Evolutionary conservation across 2,888 invertebrate species (phyloP), one percentile per base, ranked within the genome.

Genomic region (Choreutis nemorana): DNA sequence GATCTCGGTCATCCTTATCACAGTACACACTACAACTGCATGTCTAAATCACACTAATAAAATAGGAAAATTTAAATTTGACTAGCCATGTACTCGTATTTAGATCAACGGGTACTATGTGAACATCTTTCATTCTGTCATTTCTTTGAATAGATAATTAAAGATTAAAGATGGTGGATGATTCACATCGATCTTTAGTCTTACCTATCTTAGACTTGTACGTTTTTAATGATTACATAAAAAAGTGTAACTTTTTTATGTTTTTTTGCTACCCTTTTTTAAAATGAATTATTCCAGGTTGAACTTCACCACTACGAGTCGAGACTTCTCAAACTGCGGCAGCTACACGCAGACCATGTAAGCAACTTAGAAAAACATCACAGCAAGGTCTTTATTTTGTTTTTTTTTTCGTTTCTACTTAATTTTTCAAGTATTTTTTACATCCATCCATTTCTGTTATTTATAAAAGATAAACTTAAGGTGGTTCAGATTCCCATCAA

Each of bases 281-380:
- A 21, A 21, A 24, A 23, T 18, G 25, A 18, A 26, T 24, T 14
- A 39, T 24, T 12, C 8, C 52, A 90, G 87, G 84, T 87, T 33
- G 96, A 97, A 59, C 70, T 97, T 39, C 79, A 84, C 34, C 93
- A 94, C 61, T 96, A 94, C 62, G 94, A 97, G 70, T 87, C 89
- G 26, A 82, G 95, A 6, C 65, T 96, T 23, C 63, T 90, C 14
- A 96, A 96, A 60, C 71, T 95, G 29, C 84, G 92, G 16, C 87
- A 90, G 54, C 71, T 94, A 43, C 90, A 92, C 61, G 88, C 87
- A 0, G 91, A 94, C 59, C 87, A 89, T 47, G 89, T 89, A 36
- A 64, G 90, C 52, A 85, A 86, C 49, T 80, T 84, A 38, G 87
- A 87, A 33, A 85, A 84, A 44, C 82, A 84, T 49, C 81, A 77